Percentiles rank a stretch among this genome's conserved stretches.
Evolutionary conservation across 2,113 vertebrate species (phyloP).

Genomic region (cattle (Bos taurus)): DNA sequence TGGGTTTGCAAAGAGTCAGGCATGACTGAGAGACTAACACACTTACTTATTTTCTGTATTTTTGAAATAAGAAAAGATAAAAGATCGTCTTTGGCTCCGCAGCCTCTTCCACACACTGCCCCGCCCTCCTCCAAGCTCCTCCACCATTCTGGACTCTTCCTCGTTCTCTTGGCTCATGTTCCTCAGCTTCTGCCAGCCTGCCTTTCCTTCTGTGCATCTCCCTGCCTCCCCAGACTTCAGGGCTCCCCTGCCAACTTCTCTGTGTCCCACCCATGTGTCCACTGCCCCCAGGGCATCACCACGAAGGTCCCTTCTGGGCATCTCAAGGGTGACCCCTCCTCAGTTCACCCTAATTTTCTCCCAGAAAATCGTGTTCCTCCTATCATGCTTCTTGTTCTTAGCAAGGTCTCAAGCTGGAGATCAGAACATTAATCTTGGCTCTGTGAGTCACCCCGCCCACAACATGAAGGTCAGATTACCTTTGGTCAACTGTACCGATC

Average conservation of each 20-base stretch:
- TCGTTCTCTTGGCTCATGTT: rapidly evolving
- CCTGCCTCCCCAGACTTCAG: too few relatives aligned
- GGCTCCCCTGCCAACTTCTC: neutral
- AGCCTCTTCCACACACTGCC: rapidly evolving
- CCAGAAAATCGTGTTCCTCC: neutral
- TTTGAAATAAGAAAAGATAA: neutral
- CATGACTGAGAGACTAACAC: neutral
- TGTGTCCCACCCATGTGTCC: neutral
- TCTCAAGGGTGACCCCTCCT: neutral
- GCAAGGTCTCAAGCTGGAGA: neutral
- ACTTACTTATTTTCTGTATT: neutral
- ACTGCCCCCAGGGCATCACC: rapidly evolving
- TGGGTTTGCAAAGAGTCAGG: neutral
- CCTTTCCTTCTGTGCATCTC: neutral
- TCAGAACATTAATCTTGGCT: neutral
- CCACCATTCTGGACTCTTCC: neutral
- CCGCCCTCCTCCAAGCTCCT: rapidly evolving
- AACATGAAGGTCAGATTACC: neutral
- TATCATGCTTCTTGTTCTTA: neutral
- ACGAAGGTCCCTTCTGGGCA: rapidly evolving
- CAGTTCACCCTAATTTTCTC: neutral
- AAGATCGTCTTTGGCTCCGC: neutral
- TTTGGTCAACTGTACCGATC: rapidly evolving
- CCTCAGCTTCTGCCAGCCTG: rapidly evolving
- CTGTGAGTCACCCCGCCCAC: neutral